A percentile compares a stretch with the other conserved stretches of the same genome.
phyloP scores from a whole-genome alignment of 2,113 vertebrate species.

The Tupaia tana region DNA sequence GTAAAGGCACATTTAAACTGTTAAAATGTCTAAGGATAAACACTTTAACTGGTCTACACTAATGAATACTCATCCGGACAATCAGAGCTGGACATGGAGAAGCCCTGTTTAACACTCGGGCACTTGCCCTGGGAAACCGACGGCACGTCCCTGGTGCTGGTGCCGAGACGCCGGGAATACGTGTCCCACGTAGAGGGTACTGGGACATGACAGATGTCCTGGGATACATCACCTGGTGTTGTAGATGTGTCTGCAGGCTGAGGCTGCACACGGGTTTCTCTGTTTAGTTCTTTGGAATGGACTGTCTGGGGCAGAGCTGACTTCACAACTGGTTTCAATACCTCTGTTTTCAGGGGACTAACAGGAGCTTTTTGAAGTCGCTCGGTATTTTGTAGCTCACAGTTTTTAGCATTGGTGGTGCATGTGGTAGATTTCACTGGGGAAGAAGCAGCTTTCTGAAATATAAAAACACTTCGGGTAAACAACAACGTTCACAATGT shows the following conservation, averaged over 20 bases:
- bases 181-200: too few relatives aligned
- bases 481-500: not conserved
- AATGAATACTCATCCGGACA: not conserved
- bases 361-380: slow-evolving; percentile 42
- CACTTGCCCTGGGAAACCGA: not conserved
- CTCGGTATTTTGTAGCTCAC: slow-evolving; percentile 71
- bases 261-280: slow-evolving; percentile 83
- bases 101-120: not conserved
- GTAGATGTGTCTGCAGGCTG: slow-evolving; percentile 85
- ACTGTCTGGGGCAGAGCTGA: slow-evolving; percentile 62
- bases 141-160: not conserved
- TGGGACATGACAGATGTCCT: not conserved
- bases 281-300: slow-evolving; percentile 80
- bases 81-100: not conserved
- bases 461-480: slow-evolving; percentile 16
- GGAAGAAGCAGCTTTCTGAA: slow-evolving; percentile 72
- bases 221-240: slow-evolving; percentile 87
- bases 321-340: slow-evolving; percentile 55
- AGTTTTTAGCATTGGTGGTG: slow-evolving; percentile 79
- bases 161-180: not conserved
- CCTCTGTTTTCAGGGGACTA: slow-evolving; percentile 80
- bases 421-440: slow-evolving; percentile 53
- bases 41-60: not conserved
- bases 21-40: not conserved
- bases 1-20: not conserved